A percentile compares a stretch with the other conserved stretches of the same genome.
These are phyloP conservation scores for Macroteleia sp. DNA, from an alignment of 2,888 invertebrate species.

Conservation along the genomic window DNA sequence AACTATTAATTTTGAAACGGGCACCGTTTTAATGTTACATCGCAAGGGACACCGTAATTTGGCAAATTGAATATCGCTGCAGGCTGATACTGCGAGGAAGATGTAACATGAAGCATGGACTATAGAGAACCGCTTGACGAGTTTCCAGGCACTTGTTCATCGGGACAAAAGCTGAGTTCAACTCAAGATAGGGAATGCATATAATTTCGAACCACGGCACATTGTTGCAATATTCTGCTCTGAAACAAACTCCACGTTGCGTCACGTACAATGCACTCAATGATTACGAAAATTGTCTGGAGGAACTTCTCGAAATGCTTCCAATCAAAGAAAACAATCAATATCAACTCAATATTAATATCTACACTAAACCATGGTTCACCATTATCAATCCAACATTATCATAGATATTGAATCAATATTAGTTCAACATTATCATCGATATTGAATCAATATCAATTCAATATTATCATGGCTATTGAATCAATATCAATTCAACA, in stretches of 20 bases:
- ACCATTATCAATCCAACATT: too few relatives aligned
- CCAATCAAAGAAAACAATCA: too few relatives aligned
- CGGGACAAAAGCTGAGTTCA: constrained; percentile 46
- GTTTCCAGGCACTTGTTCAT: constrained; percentile 49
- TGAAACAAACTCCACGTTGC: constrained; percentile 33
- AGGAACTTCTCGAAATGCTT: too few relatives aligned
- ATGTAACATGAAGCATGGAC: constrained; percentile 30
- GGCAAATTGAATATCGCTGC: constrained; percentile 74
- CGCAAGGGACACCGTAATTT: constrained; percentile 72
- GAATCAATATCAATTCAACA: too few relatives aligned
- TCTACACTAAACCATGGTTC: too few relatives aligned
- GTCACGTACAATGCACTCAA: too few relatives aligned
- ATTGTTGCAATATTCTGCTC: constrained; percentile 30
- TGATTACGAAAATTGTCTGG: too few relatives aligned
- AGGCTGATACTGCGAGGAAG: constrained; percentile 60
- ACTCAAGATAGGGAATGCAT: constrained; percentile 42
- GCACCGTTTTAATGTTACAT: constrained; percentile 71
- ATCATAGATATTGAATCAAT: too few relatives aligned
- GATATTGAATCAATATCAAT: too few relatives aligned
- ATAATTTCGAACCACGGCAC: constrained; percentile 43
- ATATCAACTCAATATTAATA: too few relatives aligned
- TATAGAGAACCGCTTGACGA: constrained; percentile 61
- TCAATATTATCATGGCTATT: too few relatives aligned
- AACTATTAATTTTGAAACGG: constrained; percentile 59
- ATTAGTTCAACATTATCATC: too few relatives aligned